Evolutionary conservation across 2,888 invertebrate species (phyloP).

Genomic region (Nasonovia ribisnigri): DNA sequence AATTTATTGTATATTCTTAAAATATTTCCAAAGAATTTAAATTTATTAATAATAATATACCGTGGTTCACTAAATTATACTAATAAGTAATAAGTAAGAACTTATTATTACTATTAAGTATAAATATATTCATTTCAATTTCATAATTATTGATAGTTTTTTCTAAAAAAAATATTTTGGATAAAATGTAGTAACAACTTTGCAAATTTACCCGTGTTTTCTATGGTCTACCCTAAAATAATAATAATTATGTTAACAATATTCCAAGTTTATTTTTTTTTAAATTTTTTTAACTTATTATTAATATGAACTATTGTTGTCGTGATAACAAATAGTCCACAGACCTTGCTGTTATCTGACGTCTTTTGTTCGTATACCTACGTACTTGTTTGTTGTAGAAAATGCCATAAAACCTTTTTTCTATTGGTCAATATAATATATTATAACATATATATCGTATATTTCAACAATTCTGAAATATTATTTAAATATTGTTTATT

Average conservation of each 20-base stretch:
- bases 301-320: background rate
- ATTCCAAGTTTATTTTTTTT: slow-evolving; percentile 8
- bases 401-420: background rate
- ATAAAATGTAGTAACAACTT: background rate
- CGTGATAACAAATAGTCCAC: slow-evolving; percentile 14
- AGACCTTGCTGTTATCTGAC: background rate
- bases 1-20: background rate
- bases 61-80: background rate
- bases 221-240: background rate
- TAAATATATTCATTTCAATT: background rate
- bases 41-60: background rate
- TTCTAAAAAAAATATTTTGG: background rate
- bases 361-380: background rate
- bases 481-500: background rate
- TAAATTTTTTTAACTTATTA: background rate
- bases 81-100: background rate
- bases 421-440: background rate
- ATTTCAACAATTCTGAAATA: background rate
- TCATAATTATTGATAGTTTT: background rate
- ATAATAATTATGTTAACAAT: slow-evolving; percentile 6
- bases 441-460: background rate
- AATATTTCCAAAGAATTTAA: background rate
- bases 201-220: background rate
- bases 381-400: background rate
- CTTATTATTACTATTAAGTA: too few species aligned